Percentiles rank a stretch among this genome's conserved stretches.
Conservation (phyloP, 1,140 invertebrate genomes). For the Paralvinella palmiformis region DNA sequence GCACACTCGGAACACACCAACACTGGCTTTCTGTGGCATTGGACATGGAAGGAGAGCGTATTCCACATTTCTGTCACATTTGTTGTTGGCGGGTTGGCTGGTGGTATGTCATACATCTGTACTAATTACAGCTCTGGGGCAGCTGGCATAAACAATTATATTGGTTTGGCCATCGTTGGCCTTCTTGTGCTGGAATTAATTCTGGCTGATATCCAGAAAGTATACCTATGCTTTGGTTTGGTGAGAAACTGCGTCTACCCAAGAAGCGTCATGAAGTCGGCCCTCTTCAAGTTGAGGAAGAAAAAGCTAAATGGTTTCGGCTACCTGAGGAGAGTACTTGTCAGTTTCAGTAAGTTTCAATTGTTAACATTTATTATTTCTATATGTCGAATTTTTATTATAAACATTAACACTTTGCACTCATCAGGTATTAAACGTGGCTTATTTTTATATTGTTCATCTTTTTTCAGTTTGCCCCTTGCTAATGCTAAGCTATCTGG, state of each 20-base stretch:
- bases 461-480: too few species aligned
- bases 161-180: constrained; percentile 40
- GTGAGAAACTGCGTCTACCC: constrained; percentile 43
- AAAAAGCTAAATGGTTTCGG: constrained; percentile 28
- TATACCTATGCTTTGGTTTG: constrained; percentile 41
- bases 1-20: background rate
- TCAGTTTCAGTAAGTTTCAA: constrained; percentile 36
- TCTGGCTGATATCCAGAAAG: constrained; percentile 37
- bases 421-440: too few species aligned
- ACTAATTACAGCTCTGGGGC: constrained; percentile 14
- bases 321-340: constrained; percentile 31
- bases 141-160: constrained; percentile 23
- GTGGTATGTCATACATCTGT: constrained; percentile 21
- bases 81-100: constrained; percentile 28
- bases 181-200: constrained; percentile 39
- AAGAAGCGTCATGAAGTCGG: constrained; percentile 13
- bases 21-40: constrained; percentile 34
- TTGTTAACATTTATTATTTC: background rate
- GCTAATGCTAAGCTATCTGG: too few species aligned
- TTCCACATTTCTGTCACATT: constrained; percentile 38
- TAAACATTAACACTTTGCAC: too few species aligned
- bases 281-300: constrained; percentile 21
- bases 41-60: constrained; percentile 30
- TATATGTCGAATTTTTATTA: background rate
- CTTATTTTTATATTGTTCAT: too few species aligned